Evolutionary conservation across 2,797 vertebrate genomes (phyloP).

Genomic region (Catharus ustulatus): DNA sequence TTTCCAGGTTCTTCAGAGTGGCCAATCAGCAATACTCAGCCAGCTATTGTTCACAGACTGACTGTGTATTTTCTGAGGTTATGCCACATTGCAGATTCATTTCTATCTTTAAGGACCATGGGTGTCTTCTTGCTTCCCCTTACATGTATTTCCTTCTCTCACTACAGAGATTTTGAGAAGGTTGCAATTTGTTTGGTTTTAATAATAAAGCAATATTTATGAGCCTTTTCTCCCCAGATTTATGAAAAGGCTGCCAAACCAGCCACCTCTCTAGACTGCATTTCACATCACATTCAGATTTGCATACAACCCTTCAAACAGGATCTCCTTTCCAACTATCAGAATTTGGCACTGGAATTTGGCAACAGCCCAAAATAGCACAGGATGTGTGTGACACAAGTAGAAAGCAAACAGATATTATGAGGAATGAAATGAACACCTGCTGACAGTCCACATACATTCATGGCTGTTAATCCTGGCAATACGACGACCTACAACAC

Average conservation of each 20-base stretch:
- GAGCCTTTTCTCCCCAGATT: background rate
- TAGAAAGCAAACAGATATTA: slow-evolving; percentile 54
- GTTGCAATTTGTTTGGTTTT: background rate
- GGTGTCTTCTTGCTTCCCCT: background rate
- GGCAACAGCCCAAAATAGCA: slow-evolving; percentile 55
- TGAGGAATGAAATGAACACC: slow-evolving; percentile 59
- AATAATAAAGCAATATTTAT: background rate
- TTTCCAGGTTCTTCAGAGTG: background rate
- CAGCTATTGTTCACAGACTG: background rate
- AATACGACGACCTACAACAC: background rate
- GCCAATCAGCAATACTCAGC: background rate
- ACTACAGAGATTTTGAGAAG: background rate
- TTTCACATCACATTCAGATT: slow-evolving; percentile 31
- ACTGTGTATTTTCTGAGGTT: background rate
- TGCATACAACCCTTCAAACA: slow-evolving; percentile 21
- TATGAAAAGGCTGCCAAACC: slow-evolving; percentile 41
- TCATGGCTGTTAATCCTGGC: slow-evolving; percentile 30
- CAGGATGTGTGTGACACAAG: slow-evolving; percentile 51
- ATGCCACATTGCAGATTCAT: background rate
- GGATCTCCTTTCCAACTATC: slow-evolving; percentile 40
- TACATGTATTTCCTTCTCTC: background rate
- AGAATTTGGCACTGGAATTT: slow-evolving; percentile 48
- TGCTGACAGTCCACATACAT: slow-evolving; percentile 48
- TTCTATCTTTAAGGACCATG: background rate
- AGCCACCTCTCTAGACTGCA: background rate